These are phyloP conservation scores for Dromius quadrimaculatus DNA, from an alignment of 2,888 invertebrate genomes.

Conservation along the genomic window DNA sequence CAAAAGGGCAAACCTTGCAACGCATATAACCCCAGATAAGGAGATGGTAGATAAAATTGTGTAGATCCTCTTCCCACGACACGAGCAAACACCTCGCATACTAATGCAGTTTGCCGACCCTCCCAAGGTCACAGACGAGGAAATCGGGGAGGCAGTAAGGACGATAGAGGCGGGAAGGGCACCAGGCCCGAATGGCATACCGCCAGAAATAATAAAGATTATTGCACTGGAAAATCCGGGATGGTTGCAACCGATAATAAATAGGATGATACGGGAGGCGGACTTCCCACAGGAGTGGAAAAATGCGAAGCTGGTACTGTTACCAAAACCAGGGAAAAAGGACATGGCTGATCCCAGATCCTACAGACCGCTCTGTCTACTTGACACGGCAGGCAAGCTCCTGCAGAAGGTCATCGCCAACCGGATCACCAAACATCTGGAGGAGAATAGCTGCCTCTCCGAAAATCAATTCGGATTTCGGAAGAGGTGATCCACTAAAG, in stretches of 20 bases:
- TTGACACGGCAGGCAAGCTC: conserved; percentile 57
- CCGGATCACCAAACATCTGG: conserved; percentile 54
- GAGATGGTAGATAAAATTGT: neutral
- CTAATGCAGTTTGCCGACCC: neutral
- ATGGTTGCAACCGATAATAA: conserved; percentile 8
- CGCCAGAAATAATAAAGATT: conserved; percentile 1
- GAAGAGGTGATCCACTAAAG: conserved; percentile 53
- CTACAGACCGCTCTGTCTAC: conserved; percentile 57
- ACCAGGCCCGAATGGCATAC: conserved; percentile 18
- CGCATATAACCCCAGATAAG: neutral
- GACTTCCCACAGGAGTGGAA: conserved; percentile 52
- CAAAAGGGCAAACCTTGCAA: neutral
- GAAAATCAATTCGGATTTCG: conserved; percentile 56
- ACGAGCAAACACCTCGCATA: neutral
- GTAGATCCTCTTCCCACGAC: neutral
- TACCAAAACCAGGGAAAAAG: conserved; percentile 53
- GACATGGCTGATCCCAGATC: conserved; percentile 12
- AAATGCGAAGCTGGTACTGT: conserved; percentile 48
- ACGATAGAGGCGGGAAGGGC: conserved; percentile 9
- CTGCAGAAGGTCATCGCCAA: conserved; percentile 56
- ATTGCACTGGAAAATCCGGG: neutral
- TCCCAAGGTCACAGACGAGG: conserved; percentile 5
- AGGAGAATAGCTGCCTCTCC: conserved; percentile 41
- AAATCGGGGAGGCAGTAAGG: conserved; percentile 10
- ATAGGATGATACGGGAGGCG: conserved; percentile 34